Evolutionary conservation across 2,888 invertebrate species (phyloP).

Genomic region (Galerucella nymphaeae): DNA sequence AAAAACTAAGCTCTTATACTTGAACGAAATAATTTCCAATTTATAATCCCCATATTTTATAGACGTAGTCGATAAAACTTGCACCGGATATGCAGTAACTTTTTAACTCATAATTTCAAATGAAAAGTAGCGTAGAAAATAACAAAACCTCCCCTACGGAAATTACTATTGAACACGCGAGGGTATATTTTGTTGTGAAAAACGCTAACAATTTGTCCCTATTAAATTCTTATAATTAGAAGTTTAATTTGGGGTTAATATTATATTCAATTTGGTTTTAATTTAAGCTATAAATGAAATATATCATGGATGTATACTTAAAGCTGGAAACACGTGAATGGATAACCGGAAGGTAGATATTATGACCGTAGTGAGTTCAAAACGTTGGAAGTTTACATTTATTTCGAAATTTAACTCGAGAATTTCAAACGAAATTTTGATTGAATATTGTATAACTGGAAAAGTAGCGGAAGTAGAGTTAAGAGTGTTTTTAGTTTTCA

Average conservation of each 20-base stretch:
- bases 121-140: constrained; percentile 25
- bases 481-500: too few relatives aligned
- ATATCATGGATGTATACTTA: background rate
- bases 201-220: constrained; percentile 21
- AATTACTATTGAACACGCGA: constrained; percentile 18
- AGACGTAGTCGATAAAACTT: background rate
- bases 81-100: constrained; percentile 12
- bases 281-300: too few relatives aligned
- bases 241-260: background rate
- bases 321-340: background rate
- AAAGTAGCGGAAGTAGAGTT: too few relatives aligned
- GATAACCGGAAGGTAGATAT: constrained; percentile 1
- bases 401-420: background rate
- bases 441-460: too few relatives aligned
- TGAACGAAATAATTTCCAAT: too few relatives aligned
- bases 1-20: too few relatives aligned
- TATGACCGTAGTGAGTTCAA: background rate
- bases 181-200: constrained; percentile 21
- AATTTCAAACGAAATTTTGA: too few relatives aligned
- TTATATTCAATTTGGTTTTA: too few relatives aligned
- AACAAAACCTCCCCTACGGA: constrained; percentile 1
- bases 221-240: constrained; percentile 1
- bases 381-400: constrained; percentile 14
- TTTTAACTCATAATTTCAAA: constrained; percentile 19
- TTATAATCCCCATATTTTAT: too few relatives aligned